Conservation (phyloP, 1,140 invertebrate species). For the Choristoneura fumiferana region DNA sequence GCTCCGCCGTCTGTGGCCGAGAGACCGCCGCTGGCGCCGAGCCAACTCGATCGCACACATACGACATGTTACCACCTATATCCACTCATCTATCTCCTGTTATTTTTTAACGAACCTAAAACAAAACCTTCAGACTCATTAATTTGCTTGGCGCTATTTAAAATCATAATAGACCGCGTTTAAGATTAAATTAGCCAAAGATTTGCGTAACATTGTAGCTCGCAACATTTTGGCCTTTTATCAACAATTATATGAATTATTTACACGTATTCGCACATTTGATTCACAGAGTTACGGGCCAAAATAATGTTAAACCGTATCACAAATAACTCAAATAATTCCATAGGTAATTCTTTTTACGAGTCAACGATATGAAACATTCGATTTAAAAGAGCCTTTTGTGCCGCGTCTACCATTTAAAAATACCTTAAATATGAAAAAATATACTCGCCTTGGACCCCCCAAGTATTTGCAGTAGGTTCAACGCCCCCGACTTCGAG, state of each 20-base stretch:
- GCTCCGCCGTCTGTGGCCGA: constrained; percentile 55
- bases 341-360: background rate
- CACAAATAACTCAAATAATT: background rate
- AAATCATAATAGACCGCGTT: background rate
- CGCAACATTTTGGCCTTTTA: constrained; percentile 47
- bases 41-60: constrained; percentile 62
- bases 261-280: constrained; percentile 41
- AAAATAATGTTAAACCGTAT: constrained; percentile 24
- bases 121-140: constrained; percentile 27
- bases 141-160: constrained; percentile 24
- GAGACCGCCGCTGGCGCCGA: constrained; percentile 36
- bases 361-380: background rate
- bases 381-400: constrained; percentile 26
- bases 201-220: constrained; percentile 41
- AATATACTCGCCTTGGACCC: constrained; percentile 34
- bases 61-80: constrained; percentile 45
- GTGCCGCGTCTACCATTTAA: constrained; percentile 25
- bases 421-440: constrained; percentile 36
- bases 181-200: constrained; percentile 19
- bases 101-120: constrained; percentile 15
- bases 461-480: constrained; percentile 42
- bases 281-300: constrained; percentile 35
- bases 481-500: constrained; percentile 46
- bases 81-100: constrained; percentile 29
- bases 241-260: constrained; percentile 59